Conservation (phyloP, 1,140 invertebrate genomes). For the Procambarus virginalis region DNA sequence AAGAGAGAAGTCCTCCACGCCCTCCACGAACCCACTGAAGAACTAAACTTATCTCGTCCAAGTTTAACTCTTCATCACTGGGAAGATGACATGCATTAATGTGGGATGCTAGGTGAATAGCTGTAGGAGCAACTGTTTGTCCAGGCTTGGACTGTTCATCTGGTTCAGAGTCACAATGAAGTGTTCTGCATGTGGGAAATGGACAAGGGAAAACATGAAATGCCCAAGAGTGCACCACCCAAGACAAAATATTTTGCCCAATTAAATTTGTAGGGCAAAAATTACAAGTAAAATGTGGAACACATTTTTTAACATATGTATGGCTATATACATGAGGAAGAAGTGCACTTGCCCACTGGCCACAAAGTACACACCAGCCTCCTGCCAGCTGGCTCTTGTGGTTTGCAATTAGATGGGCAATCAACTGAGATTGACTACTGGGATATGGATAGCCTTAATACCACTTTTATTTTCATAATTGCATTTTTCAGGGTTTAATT, state of each 20-base stretch:
- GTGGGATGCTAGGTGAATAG: conserved; percentile 53
- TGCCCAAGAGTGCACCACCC: conserved; percentile 62
- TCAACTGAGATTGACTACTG: conserved; percentile 31
- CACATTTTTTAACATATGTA: conserved; percentile 34
- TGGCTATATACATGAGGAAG: conserved; percentile 54
- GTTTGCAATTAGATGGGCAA: conserved; percentile 37
- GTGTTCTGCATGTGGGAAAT: conserved; percentile 57
- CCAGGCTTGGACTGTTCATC: conserved; percentile 10
- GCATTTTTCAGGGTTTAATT: no score
- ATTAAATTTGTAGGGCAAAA: conserved; percentile 51
- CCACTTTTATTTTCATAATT: no score
- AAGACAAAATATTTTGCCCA: conserved; percentile 42
- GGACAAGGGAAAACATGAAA: conserved; percentile 65
- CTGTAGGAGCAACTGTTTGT: conserved; percentile 44
- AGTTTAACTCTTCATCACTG: conserved; percentile 37
- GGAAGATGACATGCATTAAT: conserved; percentile 63
- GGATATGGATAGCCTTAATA: conserved; percentile 19
- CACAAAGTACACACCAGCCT: conserved; percentile 68
- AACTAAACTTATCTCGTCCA: conserved; percentile 57
- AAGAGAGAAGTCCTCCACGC: conserved; percentile 55
- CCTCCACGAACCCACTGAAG: conserved; percentile 56
- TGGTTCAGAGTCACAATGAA: conserved; percentile 9
- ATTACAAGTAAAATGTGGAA: conserved; percentile 33
- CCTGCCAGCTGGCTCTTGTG: conserved; percentile 48
- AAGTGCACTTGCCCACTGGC: conserved; percentile 58